Base-by-base conservation (phyloP, 1,140 invertebrate genomes). In the Hesperophylax magnus region DNA sequence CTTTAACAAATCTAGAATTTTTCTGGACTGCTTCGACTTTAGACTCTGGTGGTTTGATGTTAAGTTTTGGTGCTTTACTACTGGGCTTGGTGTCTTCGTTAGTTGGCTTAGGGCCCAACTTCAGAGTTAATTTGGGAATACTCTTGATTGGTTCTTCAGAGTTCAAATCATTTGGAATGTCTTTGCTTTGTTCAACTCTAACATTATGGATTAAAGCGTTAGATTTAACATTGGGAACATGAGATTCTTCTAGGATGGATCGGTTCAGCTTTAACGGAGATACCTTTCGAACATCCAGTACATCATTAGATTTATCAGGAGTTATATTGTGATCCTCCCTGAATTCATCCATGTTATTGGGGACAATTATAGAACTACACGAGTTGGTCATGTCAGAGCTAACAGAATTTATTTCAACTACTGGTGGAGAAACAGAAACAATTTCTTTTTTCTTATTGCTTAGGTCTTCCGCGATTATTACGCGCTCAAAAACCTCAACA, bases 41-140 rank as follows among this genome's bases (percentile, higher is more conserved):
- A 31, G 85, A 84, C 63, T 58, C 47, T 60, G 86, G 87, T 65
- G 85, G 87, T 82, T 83, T 87, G 17, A 89, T 89, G 77, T 88
- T 90, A 14, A 79, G 9, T 61, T 79, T 79, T 14, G 78, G 39
- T 24, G 34, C 17, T 72, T 79, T 79, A 24, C 6, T 34, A 47
- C 3, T 72, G 9, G 4, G 56, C 53, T 79, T 74, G 4, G 56
- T n/a, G 18, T 61, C 52, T 79, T 79, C 78, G 5, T 31, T 34
- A 39, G 27, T 22, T 6, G 39, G 20, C 20, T 60, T 88, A 84
- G 81, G 85, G 76, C 86, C 20, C 34, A 79, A 71, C 31, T 80
- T 80, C 14, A 80, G 18, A 76, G 79, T 80, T 52, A 80, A 56
- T 53, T 80, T 80, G 17, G 79, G 79, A 69, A 80, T 61, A 61